Percentiles rank a stretch among this genome's conserved stretches.
Conservation (phyloP, 2,797 vertebrate genomes). For the Gila robusta region DNA sequence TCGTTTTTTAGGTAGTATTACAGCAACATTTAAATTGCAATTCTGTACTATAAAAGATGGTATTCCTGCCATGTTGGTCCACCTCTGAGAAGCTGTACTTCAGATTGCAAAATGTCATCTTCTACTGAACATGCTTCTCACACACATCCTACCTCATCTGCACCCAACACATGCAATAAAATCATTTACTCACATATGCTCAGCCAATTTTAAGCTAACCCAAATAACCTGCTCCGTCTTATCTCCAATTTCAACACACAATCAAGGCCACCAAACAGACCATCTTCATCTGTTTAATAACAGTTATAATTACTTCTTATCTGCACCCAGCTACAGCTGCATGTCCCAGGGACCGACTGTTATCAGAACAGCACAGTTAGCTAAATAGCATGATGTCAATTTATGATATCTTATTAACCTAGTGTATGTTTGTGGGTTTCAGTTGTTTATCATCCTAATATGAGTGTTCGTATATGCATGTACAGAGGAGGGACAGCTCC, state of each 20-base stretch:
- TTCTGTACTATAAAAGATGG: not conserved
- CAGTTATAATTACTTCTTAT: conserved; percentile 48
- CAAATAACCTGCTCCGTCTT: conserved; percentile 13
- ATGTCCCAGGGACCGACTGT: conserved; percentile 8
- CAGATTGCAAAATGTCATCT: not conserved
- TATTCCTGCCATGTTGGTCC: not conserved
- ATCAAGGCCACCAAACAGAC: conserved; percentile 3
- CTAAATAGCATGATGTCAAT: conserved; percentile 47
- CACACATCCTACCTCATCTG: not conserved
- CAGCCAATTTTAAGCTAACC: not conserved
- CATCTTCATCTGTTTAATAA: conserved; percentile 53
- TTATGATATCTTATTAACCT: conserved; percentile 37
- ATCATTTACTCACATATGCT: not conserved
- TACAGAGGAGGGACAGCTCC: not conserved
- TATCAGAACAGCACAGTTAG: conserved; percentile 28
- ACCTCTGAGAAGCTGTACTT: not conserved
- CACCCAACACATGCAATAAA: conserved; percentile 6
- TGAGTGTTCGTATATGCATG: not conserved
- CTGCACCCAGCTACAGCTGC: conserved; percentile 17
- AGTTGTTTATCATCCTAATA: conserved; percentile 25
- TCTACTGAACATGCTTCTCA: not conserved
- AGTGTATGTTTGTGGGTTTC: not conserved
- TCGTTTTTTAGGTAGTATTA: not conserved
- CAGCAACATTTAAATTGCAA: not conserved
- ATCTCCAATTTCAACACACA: conserved; percentile 27